Evolutionary conservation across 30 jellyfish, hydroid and myxozoan species (phyloP), one percentile per base, ranked within the genome.

Genomic region (Mastigias papua): DNA sequence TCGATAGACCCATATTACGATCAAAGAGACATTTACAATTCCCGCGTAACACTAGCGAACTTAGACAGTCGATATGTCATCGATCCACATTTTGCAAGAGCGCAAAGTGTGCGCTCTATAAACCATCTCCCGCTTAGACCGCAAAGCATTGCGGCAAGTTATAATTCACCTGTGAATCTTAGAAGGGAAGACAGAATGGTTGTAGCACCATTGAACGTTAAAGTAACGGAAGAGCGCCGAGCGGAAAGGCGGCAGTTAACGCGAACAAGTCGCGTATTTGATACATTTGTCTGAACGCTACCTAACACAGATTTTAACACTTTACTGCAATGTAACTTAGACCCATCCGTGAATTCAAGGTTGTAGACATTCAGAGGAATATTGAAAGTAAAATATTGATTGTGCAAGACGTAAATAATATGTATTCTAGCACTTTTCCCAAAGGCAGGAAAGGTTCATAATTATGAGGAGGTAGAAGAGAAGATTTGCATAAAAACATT

Each of bases 141-240:
- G 22, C 93, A 48, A 57, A 70, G 73, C 70, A 65, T 32, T 29
- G 70, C 70, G 1, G 28, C 93, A 3, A 84, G 86, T 25, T 84
- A 84, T 28, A 69, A 71, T 27, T 84, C 93, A 15, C 93, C 93
- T 2, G 76, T 73, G 19, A 84, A 69, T 46, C 21, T 17, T 20
- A 77, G 93, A 64, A 65, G 80, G 31, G 81, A 51, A 34, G 62
- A 54, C 20, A 28, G 87, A 1, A 70, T 87, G 87, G 96, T 87
- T 13, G 86, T 87, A 34, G 89, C 95, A 29, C 96, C 96, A 35
- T 74, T 87, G 71, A 67, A 72, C 65, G 90, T 87, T 26, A 71
- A 67, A 76, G 87, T 87, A 23, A 87, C 90, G 31, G 88, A 87
- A 7, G 96, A 87, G 25, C 96, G 96, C 50, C 72, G 76, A 32